These are phyloP conservation scores for Scaptomyza graminum DNA, from an alignment of 1,140 invertebrate genomes.

Conservation along the genomic window DNA sequence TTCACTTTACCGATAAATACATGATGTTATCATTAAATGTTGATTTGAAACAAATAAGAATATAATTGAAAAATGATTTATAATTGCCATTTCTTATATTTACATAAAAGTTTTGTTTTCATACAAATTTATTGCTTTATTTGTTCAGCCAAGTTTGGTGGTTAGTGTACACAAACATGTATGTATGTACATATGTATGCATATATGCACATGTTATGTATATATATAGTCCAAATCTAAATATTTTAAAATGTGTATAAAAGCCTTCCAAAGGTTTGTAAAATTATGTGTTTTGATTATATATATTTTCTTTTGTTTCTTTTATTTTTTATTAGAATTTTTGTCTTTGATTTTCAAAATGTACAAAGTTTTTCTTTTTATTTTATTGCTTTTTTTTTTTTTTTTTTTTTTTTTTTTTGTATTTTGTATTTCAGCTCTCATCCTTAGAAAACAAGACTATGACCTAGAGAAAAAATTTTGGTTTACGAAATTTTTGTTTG, in stretches of 20 bases:
- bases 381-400: conserved; percentile 4
- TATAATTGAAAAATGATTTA: conserved; percentile 27
- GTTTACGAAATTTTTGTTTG: conserved; percentile 47
- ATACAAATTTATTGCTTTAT: conserved; percentile 26
- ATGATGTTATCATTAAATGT: neutral
- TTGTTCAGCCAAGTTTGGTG: conserved; percentile 40
- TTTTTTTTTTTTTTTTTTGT: conserved; percentile 1
- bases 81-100: conserved; percentile 40
- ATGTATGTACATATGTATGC: conserved; percentile 20
- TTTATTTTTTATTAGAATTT: conserved; percentile 49
- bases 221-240: conserved; percentile 34
- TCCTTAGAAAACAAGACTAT: conserved; percentile 36
- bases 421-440: conserved; percentile 43
- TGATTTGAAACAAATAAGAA: neutral
- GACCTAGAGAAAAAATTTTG: conserved; percentile 47
- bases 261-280: conserved; percentile 30
- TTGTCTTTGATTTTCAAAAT: conserved; percentile 55
- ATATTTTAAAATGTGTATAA: conserved; percentile 42
- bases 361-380: conserved; percentile 29
- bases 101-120: conserved; percentile 38
- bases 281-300: conserved; percentile 16
- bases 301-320: conserved; percentile 9
- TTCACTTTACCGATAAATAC: neutral
- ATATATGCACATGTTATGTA: conserved; percentile 13
- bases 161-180: conserved; percentile 28